phyloP scores from a whole-genome alignment of 2,113 vertebrate species.

The Pygoscelis antarcticus region DNA sequence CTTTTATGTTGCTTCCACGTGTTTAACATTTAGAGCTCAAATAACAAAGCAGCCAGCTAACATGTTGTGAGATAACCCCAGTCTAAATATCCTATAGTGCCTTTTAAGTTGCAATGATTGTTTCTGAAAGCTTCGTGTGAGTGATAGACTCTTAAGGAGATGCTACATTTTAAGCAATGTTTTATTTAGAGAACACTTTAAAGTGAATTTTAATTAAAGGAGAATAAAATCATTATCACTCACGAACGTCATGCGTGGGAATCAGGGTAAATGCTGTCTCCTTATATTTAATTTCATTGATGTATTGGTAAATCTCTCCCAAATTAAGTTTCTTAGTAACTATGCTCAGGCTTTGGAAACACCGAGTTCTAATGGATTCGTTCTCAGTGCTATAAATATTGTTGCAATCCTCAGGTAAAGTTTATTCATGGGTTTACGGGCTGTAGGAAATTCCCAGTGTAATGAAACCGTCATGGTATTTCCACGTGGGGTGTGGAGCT shows the following conservation, averaged over 20 bases:
- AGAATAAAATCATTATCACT: not conserved
- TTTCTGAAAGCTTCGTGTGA: slow-evolving; percentile 9
- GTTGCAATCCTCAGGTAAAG: not conserved
- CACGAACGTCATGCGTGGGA: not conserved
- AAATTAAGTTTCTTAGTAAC: not conserved
- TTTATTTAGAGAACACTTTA: slow-evolving; percentile 22
- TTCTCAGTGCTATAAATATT: not conserved
- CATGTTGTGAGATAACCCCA: slow-evolving; percentile 28
- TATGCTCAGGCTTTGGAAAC: not conserved
- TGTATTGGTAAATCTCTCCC: not conserved
- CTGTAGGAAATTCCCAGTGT: not conserved
- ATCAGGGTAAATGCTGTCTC: not conserved
- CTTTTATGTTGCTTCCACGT: slow-evolving; percentile 44
- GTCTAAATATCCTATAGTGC: slow-evolving; percentile 32
- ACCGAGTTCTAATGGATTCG: not conserved
- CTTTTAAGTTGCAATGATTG: not conserved
- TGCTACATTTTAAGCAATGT: not conserved
- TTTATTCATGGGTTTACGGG: not conserved
- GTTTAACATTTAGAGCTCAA: slow-evolving; percentile 51
- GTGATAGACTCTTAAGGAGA: slow-evolving; percentile 8
- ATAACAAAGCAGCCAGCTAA: slow-evolving; percentile 41
- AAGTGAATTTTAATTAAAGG: slow-evolving; percentile 38
- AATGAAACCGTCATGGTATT: not conserved
- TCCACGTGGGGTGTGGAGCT: not conserved
- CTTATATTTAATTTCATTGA: not conserved